phyloP scores from a whole-genome alignment of 2,888 invertebrate species.

The Drosophila ustulata region DNA sequence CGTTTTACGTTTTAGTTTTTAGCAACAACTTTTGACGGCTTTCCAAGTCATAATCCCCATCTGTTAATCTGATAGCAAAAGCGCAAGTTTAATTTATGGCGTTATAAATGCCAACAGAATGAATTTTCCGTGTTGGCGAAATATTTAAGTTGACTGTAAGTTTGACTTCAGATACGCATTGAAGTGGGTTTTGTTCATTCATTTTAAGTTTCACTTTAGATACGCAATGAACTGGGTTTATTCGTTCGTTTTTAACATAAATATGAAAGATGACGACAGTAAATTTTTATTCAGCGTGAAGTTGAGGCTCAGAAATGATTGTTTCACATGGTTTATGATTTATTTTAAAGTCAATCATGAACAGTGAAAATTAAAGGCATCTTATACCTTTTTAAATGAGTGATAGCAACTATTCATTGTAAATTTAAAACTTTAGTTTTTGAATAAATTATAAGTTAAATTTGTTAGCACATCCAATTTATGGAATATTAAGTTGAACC shows the following conservation, averaged over 20 bases:
- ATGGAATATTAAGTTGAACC: not conserved
- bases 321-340: no score
- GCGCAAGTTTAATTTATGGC: slow-evolving; percentile 3
- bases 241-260: not conserved
- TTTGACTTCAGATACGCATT: not conserved
- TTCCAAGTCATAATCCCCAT: not conserved
- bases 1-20: not conserved
- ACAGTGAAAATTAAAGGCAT: no score
- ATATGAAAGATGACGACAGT: not conserved
- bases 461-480: no score
- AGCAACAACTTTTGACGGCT: slow-evolving; percentile 6
- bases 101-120: not conserved
- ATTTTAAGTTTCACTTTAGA: not conserved
- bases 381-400: no score
- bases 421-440: no score
- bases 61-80: not conserved
- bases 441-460: no score
- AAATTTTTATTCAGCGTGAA: not conserved
- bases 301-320: not conserved
- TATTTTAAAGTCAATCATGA: no score
- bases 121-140: not conserved
- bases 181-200: not conserved
- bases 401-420: no score
- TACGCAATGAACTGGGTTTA: not conserved
- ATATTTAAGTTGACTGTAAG: not conserved